Conservation (phyloP, 1,140 invertebrate species). For the Tyrophagus putrescentiae region DNA sequence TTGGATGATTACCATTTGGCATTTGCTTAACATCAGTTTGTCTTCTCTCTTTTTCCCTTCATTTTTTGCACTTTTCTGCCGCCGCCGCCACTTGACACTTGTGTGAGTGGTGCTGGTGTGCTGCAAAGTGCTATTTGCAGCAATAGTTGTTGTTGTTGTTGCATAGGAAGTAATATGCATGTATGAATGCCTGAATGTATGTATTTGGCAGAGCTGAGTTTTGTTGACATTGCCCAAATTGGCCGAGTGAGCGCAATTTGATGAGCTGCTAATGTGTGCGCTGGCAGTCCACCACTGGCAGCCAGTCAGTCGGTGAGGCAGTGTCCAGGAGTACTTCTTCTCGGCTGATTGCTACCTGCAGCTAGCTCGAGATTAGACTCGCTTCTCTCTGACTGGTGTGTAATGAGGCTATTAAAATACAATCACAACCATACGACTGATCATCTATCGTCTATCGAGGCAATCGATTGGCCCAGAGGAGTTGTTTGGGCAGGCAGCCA, state of each 20-base stretch:
- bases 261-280: slow-evolving; percentile 5
- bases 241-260: not conserved
- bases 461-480: not conserved
- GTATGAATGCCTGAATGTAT: too few relatives aligned
- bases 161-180: too few relatives aligned
- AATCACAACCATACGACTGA: not conserved
- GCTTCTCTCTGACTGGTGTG: too few relatives aligned
- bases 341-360: not conserved
- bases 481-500: too few relatives aligned
- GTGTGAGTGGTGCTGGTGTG: too few relatives aligned
- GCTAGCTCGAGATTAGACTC: too few relatives aligned
- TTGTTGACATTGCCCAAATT: not conserved
- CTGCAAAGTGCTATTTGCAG: not conserved
- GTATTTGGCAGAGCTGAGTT: too few relatives aligned
- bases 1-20: not conserved
- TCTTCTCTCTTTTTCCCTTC: not conserved
- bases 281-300: not conserved
- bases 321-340: not conserved
- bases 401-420: slow-evolving; percentile 18
- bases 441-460: not conserved
- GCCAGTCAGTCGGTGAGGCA: not conserved
- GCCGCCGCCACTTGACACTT: too few relatives aligned
- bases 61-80: not conserved
- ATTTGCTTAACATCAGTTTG: not conserved
- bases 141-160: too few relatives aligned